Conservation (phyloP, 1,140 invertebrate genomes). For the Drosophila cardini region DNA sequence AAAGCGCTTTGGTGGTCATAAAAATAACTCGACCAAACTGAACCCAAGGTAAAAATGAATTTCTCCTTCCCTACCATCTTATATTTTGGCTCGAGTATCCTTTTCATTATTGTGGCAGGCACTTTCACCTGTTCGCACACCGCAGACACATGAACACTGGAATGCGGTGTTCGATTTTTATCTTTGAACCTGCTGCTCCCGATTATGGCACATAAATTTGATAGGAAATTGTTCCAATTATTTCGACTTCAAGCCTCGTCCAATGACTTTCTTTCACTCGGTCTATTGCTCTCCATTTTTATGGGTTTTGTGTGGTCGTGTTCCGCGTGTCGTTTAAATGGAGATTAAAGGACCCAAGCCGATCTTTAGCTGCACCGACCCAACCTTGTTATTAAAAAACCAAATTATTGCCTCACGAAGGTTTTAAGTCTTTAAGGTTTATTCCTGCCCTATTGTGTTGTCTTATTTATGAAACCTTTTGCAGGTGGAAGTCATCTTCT, state of each 20-base stretch:
- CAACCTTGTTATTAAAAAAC: conserved; percentile 71
- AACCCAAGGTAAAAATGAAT: conserved; percentile 16
- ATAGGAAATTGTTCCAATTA: conserved; percentile 83
- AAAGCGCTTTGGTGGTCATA: conserved; percentile 79
- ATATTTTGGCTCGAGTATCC: conserved; percentile 28
- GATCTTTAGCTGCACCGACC: conserved; percentile 36
- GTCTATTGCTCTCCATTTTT: conserved; percentile 53
- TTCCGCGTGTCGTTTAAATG: conserved; percentile 68
- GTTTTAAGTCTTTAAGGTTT: conserved; percentile 23
- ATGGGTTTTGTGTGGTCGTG: conserved; percentile 80
- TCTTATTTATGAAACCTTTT: conserved; percentile 53
- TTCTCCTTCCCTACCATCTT: neutral
- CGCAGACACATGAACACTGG: conserved; percentile 22
- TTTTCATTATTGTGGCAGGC: conserved; percentile 54
- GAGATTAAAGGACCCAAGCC: conserved; percentile 71
- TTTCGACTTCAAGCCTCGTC: conserved; percentile 47
- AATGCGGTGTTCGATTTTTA: conserved; percentile 76
- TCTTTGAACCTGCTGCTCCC: conserved; percentile 82
- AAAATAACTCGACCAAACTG: conserved; percentile 58
- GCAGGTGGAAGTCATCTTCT: conserved; percentile 56
- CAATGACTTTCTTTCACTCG: conserved; percentile 9
- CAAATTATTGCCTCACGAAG: conserved; percentile 51
- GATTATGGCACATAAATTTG: conserved; percentile 83
- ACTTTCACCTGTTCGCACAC: conserved; percentile 75
- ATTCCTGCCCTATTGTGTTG: conserved; percentile 19